Conservation (phyloP, 2,888 invertebrate genomes). For the Mythimna albipuncta region DNA sequence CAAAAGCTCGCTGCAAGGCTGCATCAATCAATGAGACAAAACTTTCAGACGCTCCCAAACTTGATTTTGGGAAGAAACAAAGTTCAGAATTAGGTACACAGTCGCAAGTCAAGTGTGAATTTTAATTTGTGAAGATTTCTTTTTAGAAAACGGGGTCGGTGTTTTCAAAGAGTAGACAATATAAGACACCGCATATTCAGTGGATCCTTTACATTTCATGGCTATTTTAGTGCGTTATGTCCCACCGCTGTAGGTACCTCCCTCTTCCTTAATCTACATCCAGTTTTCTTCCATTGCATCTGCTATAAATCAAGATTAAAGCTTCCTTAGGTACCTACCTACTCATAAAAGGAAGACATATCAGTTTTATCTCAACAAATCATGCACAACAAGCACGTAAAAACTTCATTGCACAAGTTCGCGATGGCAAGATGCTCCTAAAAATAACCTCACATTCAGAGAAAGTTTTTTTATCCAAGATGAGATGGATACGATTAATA, state of each 20-base stretch:
- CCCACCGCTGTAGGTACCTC: too few species aligned
- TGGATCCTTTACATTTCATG: too few species aligned
- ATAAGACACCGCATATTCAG: too few species aligned
- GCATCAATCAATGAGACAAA: neutral
- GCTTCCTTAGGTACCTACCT: neutral
- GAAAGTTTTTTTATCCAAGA: constrained; percentile 46
- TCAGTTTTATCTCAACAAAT: constrained; percentile 2
- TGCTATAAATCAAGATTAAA: neutral
- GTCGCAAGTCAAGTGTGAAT: too few species aligned
- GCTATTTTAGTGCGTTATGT: too few species aligned
- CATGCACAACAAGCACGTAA: neutral
- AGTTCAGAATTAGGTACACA: too few species aligned
- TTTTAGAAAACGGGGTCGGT: too few species aligned
- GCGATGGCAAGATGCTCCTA: constrained; percentile 16
- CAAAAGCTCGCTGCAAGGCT: neutral
- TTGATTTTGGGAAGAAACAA: neutral
- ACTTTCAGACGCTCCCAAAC: neutral
- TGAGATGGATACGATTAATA: constrained; percentile 40
- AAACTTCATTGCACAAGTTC: constrained; percentile 17
- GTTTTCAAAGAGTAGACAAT: too few species aligned
- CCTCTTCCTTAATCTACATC: too few species aligned
- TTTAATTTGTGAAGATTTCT: too few species aligned
- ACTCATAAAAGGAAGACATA: constrained; percentile 6
- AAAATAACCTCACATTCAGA: constrained; percentile 37
- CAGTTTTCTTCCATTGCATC: neutral